Evolutionary conservation across 2,888 invertebrate species (phyloP).

Genomic region (Carterocephalus palaemon): DNA sequence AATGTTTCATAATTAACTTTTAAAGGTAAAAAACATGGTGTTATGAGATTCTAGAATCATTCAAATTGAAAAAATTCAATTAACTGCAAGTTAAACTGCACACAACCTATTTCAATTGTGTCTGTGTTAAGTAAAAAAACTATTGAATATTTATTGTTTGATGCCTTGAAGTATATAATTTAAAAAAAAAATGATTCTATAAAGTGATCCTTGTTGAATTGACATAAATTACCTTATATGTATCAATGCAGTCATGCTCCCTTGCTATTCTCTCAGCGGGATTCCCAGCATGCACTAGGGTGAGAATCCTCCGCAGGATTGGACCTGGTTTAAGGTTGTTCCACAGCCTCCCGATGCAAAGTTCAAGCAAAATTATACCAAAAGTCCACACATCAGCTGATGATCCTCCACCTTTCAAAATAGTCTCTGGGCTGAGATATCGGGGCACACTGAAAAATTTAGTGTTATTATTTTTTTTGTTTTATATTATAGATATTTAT

Average conservation of each 20-base stretch:
- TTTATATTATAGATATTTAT: neutral
- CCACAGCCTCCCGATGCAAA: constrained; percentile 87
- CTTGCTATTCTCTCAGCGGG: constrained; percentile 84
- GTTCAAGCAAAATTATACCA: constrained; percentile 92
- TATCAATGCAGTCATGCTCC: constrained; percentile 85
- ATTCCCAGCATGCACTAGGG: constrained; percentile 79
- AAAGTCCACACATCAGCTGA: constrained; percentile 96
- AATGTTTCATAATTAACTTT: too few relatives aligned
- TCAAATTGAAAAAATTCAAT: too few relatives aligned
- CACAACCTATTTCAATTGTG: too few relatives aligned
- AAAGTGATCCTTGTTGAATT: constrained; percentile 6
- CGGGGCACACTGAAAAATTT: constrained; percentile 81
- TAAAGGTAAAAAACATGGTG: too few relatives aligned
- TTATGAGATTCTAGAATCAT: too few relatives aligned
- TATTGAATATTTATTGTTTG: too few relatives aligned
- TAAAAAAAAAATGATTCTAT: neutral
- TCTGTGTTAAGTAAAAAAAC: too few relatives aligned
- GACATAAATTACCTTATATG: constrained; percentile 79
- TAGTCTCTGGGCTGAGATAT: constrained; percentile 90
- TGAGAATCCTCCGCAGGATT: constrained; percentile 85
- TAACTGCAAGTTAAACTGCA: too few relatives aligned
- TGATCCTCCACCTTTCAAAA: constrained; percentile 83
- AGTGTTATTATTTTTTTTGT: constrained; percentile 14
- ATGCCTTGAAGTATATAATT: too few relatives aligned
- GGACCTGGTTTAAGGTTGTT: constrained; percentile 85